Evolutionary conservation across 1,140 invertebrate species (phyloP), one percentile per base, ranked within the genome.

Genomic region (Neodiprion fabricii): DNA sequence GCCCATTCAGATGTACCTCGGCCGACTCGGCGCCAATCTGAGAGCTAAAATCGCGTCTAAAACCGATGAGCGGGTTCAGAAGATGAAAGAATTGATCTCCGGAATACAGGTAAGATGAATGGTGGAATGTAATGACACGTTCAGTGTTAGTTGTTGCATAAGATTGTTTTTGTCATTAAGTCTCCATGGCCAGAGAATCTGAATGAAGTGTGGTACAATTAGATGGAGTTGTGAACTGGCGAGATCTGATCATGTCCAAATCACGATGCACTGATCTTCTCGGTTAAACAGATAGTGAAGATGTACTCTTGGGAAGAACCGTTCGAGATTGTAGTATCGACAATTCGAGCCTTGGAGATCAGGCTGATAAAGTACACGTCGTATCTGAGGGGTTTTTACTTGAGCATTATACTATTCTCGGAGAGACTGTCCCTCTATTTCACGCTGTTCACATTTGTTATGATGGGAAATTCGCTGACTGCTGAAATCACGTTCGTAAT

Each of bases 291-390:
- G 88, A 90, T 91, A 0, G 93, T 96, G 21, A 96, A 96, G 87
- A 95, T 96, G 93, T 95, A 94, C 78, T 91, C 92, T 2, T 95
- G 94, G 94, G 94, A 95, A 79, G 91, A 90, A 74, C 92, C 93
- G 5, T 94, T 94, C 73, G 89, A 90, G 72, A 89, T 88, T 40
- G 87, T 92, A 0, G 89, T 93, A 0, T 85, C 88, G 9, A 72
- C 80, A 9, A 89, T 89, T 5, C 83, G 94, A 75, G 86, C 88
- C 12, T 82, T 89, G 23, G 95, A 96, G 86, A 92, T 96, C 49
- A 86, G 90, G 47, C 90, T 91, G 68, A 91, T 97, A 61, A 92
- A 89, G 17, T 89, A 90, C 28, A 90, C 94, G 1, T 92, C 94
- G 0, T 93, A 94, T 79, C 85, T 96, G 10, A 90, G 93, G 72